phyloP scores from a whole-genome alignment of 2,113 vertebrate species.

The Propithecus coquereli region DNA sequence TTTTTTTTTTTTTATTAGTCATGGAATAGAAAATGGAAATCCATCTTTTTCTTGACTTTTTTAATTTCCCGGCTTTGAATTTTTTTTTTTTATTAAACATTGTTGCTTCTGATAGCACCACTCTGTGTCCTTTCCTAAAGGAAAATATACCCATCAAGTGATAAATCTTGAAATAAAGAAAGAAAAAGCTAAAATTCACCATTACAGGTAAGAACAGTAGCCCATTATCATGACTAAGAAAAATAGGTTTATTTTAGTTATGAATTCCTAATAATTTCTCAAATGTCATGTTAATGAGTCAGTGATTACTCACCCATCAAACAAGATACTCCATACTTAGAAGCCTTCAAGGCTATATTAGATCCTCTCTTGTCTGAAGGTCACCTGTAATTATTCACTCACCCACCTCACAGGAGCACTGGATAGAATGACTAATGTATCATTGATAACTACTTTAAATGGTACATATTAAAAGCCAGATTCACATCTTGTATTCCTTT shows the following conservation, averaged over 20 bases:
- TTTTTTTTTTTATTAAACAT: not conserved
- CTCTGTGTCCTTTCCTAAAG: constrained; percentile 2
- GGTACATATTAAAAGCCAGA: constrained; percentile 53
- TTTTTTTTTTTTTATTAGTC: not conserved
- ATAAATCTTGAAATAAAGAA: constrained; percentile 21
- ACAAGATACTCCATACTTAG: constrained; percentile 44
- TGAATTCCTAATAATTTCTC: constrained; percentile 36
- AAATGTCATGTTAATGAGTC: constrained; percentile 43
- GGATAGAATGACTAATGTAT: constrained; percentile 56
- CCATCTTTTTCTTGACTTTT: not conserved
- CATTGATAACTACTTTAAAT: constrained; percentile 60
- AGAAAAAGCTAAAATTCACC: constrained; percentile 24
- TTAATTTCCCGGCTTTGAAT: not conserved
- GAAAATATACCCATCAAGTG: not conserved
- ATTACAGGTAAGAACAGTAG: constrained; percentile 16
- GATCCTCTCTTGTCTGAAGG: constrained; percentile 62
- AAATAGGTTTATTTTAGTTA: constrained; percentile 56
- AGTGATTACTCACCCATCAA: constrained; percentile 36
- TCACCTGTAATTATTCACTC: constrained; percentile 69
- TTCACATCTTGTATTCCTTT: constrained; percentile 62
- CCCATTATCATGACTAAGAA: constrained; percentile 6
- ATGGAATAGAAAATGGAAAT: not conserved
- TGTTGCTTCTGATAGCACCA: not conserved
- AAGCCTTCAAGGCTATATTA: constrained; percentile 45
- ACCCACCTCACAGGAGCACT: not conserved